Base-by-base conservation (phyloP, 2,113 vertebrate genomes). In the Atractosteus spatula region DNA sequence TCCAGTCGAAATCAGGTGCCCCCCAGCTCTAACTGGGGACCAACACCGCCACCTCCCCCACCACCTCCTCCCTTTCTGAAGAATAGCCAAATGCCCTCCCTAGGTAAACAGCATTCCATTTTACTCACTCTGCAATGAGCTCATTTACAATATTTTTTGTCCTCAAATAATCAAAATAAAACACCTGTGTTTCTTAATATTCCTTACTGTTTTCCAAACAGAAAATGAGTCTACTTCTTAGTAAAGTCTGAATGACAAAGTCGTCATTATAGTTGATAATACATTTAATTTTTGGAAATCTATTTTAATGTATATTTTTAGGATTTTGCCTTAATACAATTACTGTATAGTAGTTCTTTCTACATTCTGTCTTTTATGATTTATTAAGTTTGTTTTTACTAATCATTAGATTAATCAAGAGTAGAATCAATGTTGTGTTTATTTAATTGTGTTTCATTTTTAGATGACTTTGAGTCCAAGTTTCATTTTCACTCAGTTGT, bases 381-480 rank as follows among this genome's bases (percentile, higher is more conserved):
- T 29, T 29, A 29, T 29, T 29, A 29, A 29, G 29, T 29, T 29
- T 29, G 29, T 29, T 29, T 29, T 29, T 29, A 29, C 29, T 29
- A 29, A 29, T 29, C 1, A 29, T 29, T 29, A 29, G 29, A 29
- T 29, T 29, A 29, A 29, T 29, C 29, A 29, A 29, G 29, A 29
- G 29, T 29, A 29, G 29, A 29, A 2, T 67, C 16, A 16, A 11
- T 12, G 16, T 66, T 4, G 14, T 16, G 63, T 12, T 68, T 62
- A 63, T 55, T 17, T 13, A n/a, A 68, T 77, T 80, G 5, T 71
- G 6, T 73, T 64, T 74, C 74, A 79, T 72, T 79, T 75, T 66
- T 84, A 92, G 97, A 98, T 87, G 96, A 99, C 83, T 99, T 99
- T 75, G 97, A 99, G 83, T 98, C 96, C 1, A 99, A 99, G 86